Percentiles rank a stretch among this genome's conserved stretches.
Evolutionary conservation across 2,113 vertebrate genomes (phyloP).

Genomic region (Rhea americana): DNA sequence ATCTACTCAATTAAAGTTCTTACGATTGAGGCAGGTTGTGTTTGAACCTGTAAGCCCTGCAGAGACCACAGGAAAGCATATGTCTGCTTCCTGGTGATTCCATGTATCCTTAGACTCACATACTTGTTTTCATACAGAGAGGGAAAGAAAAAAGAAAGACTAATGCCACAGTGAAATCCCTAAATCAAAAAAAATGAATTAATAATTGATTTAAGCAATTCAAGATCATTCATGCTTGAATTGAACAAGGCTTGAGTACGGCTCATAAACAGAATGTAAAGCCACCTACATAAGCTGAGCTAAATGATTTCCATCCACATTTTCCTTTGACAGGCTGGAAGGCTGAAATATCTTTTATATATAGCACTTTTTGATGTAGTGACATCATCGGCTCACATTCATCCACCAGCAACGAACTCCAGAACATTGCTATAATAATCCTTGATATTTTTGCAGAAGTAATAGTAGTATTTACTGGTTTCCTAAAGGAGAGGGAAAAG

Average conservation of each 20-base stretch:
- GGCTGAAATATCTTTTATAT: constrained; percentile 16
- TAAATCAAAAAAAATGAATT: constrained; percentile 43
- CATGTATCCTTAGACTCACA: background rate
- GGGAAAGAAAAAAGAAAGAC: background rate
- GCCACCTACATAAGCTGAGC: background rate
- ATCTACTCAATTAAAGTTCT: constrained; percentile 84
- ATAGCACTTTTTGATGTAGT: background rate
- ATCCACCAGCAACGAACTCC: background rate
- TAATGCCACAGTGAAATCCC: background rate
- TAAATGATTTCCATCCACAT: background rate
- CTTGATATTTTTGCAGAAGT: background rate
- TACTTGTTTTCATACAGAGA: constrained; percentile 20
- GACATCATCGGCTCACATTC: background rate
- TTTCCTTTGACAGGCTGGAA: background rate
- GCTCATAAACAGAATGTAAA: constrained; percentile 10
- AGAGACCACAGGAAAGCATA: constrained; percentile 50
- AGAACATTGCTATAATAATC: background rate
- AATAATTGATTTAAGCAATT: constrained; percentile 52
- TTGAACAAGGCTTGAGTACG: background rate
- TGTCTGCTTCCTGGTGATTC: constrained; percentile 46
- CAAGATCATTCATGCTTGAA: constrained; percentile 1
- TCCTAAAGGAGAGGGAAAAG: background rate
- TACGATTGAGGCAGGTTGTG: constrained; percentile 72
- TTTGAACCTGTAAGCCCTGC: constrained; percentile 71
- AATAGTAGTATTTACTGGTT: background rate